phyloP scores from a whole-genome alignment of 2,113 vertebrate species.

The Larimichthys crocea region DNA sequence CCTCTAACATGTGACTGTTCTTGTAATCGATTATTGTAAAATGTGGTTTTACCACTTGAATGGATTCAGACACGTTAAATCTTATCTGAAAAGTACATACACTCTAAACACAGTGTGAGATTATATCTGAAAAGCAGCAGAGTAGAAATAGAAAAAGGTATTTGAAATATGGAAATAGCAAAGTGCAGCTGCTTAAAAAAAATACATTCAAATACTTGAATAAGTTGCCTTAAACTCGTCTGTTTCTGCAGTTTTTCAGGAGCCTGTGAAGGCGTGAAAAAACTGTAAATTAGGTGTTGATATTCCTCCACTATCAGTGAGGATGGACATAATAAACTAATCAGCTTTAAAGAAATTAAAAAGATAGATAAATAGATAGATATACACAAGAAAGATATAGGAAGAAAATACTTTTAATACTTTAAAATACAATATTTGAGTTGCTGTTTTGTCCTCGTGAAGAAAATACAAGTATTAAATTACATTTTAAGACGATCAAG shows the following conservation, averaged over 20 bases:
- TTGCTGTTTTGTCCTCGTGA: no score
- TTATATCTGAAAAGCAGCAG: not conserved
- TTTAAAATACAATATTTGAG: no score
- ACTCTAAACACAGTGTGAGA: no score
- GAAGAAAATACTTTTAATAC: no score
- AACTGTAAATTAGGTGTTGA: not conserved
- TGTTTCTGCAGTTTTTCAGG: not conserved
- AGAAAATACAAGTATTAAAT: not conserved
- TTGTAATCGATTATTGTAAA: not conserved
- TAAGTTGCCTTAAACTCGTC: not conserved
- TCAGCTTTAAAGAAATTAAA: no score
- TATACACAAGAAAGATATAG: no score
- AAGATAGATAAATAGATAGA: no score
- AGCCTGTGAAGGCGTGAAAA: not conserved
- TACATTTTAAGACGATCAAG: not conserved
- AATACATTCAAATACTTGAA: not conserved
- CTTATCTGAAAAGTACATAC: not conserved
- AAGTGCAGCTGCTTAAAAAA: not conserved
- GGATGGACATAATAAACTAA: no score
- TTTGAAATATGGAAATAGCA: not conserved
- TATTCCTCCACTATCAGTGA: no score
- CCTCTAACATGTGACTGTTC: not conserved
- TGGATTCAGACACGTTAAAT: not conserved
- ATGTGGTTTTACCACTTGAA: not conserved
- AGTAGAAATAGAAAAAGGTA: not conserved